Evolutionary conservation across 1,140 invertebrate genomes (phyloP), one percentile per base, ranked within the genome.

Genomic region (Agraylea sexmaculata): DNA sequence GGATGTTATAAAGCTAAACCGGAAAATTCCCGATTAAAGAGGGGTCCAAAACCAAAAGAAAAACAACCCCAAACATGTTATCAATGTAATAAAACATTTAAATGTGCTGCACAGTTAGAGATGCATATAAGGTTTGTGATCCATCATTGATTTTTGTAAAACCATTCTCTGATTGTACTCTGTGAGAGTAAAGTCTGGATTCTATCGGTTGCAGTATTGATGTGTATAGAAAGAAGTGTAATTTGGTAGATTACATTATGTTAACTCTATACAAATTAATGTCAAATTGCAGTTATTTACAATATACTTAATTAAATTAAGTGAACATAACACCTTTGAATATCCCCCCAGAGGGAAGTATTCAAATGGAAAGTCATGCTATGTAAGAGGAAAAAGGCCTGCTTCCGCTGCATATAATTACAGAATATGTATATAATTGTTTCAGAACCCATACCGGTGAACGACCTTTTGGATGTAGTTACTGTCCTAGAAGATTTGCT

Each of bases 401-500:
- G n/a, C n/a, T n/a, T n/a, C n/a, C n/a, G n/a, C n/a, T 1, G 4
- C 29, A 29, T 13, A 40, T 19, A 5, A 11, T 7, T 40, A 8
- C n/a, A 10, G 6, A 13, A 7, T 27, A 21, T 32, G 6, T 31
- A 15, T 22, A 4, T 37, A 13, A 38, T 27, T 12, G 6, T 47
- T 47, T 33, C 38, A 64, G 71, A 16, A 73, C 68, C 2, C 74
- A 78, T 42, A 77, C 74, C 2, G 75, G 75, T 0, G 74, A 75
- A 37, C 71, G 74, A 43, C 75, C 75, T 0, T 75, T 78, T 51
- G 61, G 64, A 0, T 90, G 86, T 53, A 71, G 70, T 36, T 78
- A 83, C 42, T 90, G 86, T 49, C 69, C 77, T 22, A 69, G 82
- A 45, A 68, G 77, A 5, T 90, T 90, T 57, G 79, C 83, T 29